Evolutionary conservation across 2,888 invertebrate species (phyloP).

Genomic region (Podabrus alpinus): DNA sequence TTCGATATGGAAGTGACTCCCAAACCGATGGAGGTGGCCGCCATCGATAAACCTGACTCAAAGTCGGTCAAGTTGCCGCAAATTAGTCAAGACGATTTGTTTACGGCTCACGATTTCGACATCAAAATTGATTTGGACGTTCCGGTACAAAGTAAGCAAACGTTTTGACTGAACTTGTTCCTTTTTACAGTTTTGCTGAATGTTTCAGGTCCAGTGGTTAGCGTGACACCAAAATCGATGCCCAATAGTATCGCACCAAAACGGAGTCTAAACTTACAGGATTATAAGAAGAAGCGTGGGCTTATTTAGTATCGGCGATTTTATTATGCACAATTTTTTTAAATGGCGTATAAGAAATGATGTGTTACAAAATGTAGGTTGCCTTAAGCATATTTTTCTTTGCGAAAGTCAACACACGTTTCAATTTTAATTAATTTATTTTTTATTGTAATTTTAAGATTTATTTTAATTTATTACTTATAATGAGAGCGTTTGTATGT

Average conservation of each 20-base stretch:
- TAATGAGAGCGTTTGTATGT: background rate
- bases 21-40: constrained; percentile 39
- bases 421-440: background rate
- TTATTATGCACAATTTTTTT: background rate
- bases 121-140: constrained; percentile 91
- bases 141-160: constrained; percentile 72
- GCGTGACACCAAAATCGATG: constrained; percentile 73
- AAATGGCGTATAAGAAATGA: background rate
- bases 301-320: constrained; percentile 63
- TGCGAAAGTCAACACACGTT: background rate
- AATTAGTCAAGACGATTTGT: constrained; percentile 59
- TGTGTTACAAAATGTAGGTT: background rate
- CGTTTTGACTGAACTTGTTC: background rate
- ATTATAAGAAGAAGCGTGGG: constrained; percentile 91
- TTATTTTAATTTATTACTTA: background rate
- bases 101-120: constrained; percentile 87
- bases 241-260: constrained; percentile 79
- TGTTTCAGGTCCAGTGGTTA: constrained; percentile 69
- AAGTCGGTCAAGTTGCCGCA: constrained; percentile 49
- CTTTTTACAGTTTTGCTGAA: constrained; percentile 31
- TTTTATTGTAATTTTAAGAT: background rate
- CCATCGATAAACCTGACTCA: constrained; percentile 41
- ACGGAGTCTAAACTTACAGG: constrained; percentile 85
- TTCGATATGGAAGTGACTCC: constrained; percentile 36
- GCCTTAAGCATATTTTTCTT: background rate